Evolutionary conservation across 2,888 invertebrate species (phyloP).

Genomic region (Aleiodes leptofemur): DNA sequence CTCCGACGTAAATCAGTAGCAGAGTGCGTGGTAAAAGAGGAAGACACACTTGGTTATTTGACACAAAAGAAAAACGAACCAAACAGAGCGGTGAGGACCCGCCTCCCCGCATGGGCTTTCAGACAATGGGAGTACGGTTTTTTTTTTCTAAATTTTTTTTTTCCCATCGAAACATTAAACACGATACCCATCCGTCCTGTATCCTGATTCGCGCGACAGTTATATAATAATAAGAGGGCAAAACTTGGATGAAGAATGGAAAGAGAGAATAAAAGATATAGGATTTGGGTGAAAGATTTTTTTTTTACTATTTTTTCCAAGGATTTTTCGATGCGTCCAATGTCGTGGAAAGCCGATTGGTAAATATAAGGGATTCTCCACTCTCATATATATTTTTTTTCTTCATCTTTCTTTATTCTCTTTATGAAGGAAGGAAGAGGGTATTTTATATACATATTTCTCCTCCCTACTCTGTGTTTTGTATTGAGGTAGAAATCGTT

Average conservation of each 20-base stretch:
- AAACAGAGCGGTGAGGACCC: slow-evolving; percentile 66
- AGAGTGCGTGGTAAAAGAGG: slow-evolving; percentile 42
- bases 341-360: slow-evolving; percentile 73
- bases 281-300: slow-evolving; percentile 48
- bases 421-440: slow-evolving; percentile 33
- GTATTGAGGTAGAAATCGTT: slow-evolving; percentile 14
- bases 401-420: slow-evolving; percentile 30
- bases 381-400: slow-evolving; percentile 21
- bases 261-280: slow-evolving; percentile 35
- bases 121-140: slow-evolving; percentile 48
- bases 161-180: slow-evolving; percentile 32
- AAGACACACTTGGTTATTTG: slow-evolving; percentile 46
- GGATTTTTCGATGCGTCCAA: slow-evolving; percentile 51
- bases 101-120: slow-evolving; percentile 65
- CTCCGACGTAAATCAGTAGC: slow-evolving; percentile 68
- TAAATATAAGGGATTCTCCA: slow-evolving; percentile 43
- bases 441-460: slow-evolving; percentile 31
- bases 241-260: slow-evolving; percentile 50
- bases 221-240: slow-evolving; percentile 47
- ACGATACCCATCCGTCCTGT: slow-evolving; percentile 17
- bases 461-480: neutral
- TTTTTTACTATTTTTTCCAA: slow-evolving; percentile 21
- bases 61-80: slow-evolving; percentile 53
- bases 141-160: slow-evolving; percentile 37
- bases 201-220: slow-evolving; percentile 46